Conservation (phyloP, 2,797 vertebrate genomes). For the Acipenser ruthenus region DNA sequence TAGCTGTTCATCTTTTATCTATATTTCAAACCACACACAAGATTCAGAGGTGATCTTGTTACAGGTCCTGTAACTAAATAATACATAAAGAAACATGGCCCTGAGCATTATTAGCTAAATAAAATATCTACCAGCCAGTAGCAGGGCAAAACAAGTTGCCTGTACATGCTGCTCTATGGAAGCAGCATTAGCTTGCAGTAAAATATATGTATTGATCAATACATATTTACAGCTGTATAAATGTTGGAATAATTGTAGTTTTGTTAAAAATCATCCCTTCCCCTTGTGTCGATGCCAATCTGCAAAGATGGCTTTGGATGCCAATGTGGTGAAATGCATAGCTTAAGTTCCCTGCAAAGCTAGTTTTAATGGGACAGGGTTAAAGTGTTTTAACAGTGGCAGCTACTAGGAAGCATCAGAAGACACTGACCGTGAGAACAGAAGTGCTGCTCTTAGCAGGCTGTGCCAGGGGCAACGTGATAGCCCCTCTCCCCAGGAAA, state of each 20-base stretch:
- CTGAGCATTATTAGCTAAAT: conserved; percentile 61
- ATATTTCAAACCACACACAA: conserved; percentile 97
- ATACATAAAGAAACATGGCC: conserved; percentile 75
- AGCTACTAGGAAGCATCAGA: no score
- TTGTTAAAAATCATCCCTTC: background rate
- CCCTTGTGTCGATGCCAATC: background rate
- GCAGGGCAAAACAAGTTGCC: conserved; percentile 33
- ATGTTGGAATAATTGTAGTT: background rate
- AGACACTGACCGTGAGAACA: no score
- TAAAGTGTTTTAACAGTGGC: no score
- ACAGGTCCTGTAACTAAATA: conserved; percentile 75
- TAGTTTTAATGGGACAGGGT: no score
- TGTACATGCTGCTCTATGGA: background rate
- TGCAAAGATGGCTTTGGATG: no score
- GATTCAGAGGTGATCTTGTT: conserved; percentile 88
- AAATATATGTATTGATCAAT: conserved; percentile 24
- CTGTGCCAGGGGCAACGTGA: no score
- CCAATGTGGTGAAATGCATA: no score
- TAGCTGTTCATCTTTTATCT: conserved; percentile 90
- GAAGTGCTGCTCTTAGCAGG: no score
- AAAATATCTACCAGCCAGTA: conserved; percentile 59
- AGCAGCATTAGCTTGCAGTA: no score
- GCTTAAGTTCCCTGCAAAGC: no score
- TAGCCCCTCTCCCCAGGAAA: no score
- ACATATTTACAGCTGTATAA: conserved; percentile 11